Evolutionary conservation across 2,888 invertebrate species (phyloP).

Genomic region (Apodemia mormo): DNA sequence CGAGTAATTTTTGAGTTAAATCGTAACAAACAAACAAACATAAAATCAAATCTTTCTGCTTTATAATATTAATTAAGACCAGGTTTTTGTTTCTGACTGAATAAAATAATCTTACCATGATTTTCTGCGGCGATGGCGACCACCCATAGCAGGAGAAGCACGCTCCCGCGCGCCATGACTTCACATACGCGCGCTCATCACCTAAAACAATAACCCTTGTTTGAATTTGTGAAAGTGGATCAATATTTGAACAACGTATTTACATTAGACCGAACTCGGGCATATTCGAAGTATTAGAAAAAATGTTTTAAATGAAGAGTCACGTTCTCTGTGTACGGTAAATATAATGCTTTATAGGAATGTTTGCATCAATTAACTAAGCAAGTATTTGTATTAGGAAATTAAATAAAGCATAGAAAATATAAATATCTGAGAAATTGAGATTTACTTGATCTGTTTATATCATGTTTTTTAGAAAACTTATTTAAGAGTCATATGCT

Average conservation of each 20-base stretch:
- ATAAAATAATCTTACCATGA: slow-evolving; percentile 61
- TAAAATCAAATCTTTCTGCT: no score
- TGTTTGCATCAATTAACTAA: neutral
- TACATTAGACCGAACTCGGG: slow-evolving; percentile 33
- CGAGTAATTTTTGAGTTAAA: no score
- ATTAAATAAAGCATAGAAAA: neutral
- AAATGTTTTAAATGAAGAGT: slow-evolving; percentile 1
- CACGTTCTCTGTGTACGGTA: neutral
- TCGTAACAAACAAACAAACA: no score
- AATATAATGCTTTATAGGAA: neutral
- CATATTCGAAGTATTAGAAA: neutral
- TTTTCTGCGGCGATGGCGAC: slow-evolving; percentile 67
- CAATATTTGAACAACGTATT: slow-evolving; percentile 55
- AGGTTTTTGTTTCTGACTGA: no score
- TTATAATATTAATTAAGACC: neutral
- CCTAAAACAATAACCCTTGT: slow-evolving; percentile 75
- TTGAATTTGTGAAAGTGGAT: slow-evolving; percentile 62
- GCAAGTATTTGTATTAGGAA: neutral
- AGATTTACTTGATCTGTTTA: no score
- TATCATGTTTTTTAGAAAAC: no score
- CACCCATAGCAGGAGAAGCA: slow-evolving; percentile 76
- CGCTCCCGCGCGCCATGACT: slow-evolving; percentile 69
- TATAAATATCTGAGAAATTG: no score
- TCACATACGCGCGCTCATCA: slow-evolving; percentile 71
- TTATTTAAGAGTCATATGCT: no score